phyloP scores from a whole-genome alignment of 2,888 invertebrate species.

The Tyria jacobaeae region DNA sequence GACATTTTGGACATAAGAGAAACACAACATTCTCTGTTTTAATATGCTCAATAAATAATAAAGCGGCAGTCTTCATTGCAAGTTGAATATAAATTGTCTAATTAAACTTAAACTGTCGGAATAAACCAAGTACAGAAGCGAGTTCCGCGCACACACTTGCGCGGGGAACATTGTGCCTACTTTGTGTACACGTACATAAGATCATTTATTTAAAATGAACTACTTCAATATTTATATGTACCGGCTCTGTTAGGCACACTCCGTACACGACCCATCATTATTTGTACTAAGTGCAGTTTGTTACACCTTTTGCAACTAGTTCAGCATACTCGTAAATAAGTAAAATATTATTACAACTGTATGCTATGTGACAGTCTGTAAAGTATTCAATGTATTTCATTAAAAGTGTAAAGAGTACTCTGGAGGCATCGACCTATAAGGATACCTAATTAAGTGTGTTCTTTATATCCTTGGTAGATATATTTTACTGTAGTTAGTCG shows the following conservation, averaged over 20 bases:
- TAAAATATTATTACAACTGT: neutral
- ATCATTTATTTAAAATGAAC: conserved; percentile 44
- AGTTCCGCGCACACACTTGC: conserved; percentile 42
- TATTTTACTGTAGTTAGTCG: too few relatives aligned
- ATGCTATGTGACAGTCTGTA: neutral
- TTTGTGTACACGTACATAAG: conserved; percentile 9
- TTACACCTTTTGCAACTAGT: neutral
- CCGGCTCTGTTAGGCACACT: conserved; percentile 18
- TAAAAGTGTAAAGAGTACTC: too few relatives aligned
- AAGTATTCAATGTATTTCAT: too few relatives aligned
- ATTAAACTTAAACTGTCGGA: conserved; percentile 78
- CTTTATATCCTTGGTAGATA: too few relatives aligned
- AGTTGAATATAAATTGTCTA: conserved; percentile 82
- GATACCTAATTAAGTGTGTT: too few relatives aligned
- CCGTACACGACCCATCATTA: conserved; percentile 2
- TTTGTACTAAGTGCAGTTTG: conserved; percentile 9
- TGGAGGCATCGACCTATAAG: too few relatives aligned
- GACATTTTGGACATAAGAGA: conserved; percentile 42
- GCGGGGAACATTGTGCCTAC: conserved; percentile 4
- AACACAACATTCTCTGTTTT: conserved; percentile 62
- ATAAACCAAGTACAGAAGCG: conserved; percentile 69
- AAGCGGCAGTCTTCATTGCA: conserved; percentile 76
- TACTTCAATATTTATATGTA: conserved; percentile 37
- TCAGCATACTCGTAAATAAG: neutral
- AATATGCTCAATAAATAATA: conserved; percentile 75